Percentiles rank a stretch among this genome's conserved stretches.
These are phyloP conservation scores for Acomys russatus DNA, from an alignment of 2,797 vertebrate genomes.

Conservation along the genomic window DNA sequence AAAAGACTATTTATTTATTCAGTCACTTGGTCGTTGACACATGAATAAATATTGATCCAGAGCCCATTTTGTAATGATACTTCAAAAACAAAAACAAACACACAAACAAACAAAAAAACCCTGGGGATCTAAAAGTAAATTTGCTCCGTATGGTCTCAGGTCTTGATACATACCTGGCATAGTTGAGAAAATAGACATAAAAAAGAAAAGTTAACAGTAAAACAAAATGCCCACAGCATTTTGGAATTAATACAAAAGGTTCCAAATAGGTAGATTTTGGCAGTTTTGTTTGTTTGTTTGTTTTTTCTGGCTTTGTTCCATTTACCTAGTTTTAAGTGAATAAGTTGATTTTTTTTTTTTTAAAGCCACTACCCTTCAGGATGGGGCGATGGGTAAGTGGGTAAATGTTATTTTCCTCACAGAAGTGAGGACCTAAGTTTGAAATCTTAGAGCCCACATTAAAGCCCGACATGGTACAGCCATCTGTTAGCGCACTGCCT, in stretches of 20 bases:
- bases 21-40: constrained; percentile 26
- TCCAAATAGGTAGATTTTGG: neutral
- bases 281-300: neutral
- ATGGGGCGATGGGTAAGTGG: neutral
- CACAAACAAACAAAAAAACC: neutral
- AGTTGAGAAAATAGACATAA: constrained; percentile 32
- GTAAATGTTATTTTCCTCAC: neutral
- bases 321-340: neutral
- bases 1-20: constrained; percentile 25
- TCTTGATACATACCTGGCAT: neutral
- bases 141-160: too few species aligned
- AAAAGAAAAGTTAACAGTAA: neutral
- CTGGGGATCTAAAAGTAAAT: neutral
- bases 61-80: neutral
- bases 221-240: neutral
- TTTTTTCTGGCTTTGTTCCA: constrained; percentile 3
- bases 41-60: constrained; percentile 56
- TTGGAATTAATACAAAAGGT: neutral
- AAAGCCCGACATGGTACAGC: neutral
- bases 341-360: neutral
- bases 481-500: fast-evolving
- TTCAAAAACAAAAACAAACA: neutral
- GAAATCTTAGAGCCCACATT: neutral
- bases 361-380: neutral
- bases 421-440: neutral